These are phyloP conservation scores for Acanthurus tractus DNA, from an alignment of 2,797 vertebrate species.

Conservation along the genomic window DNA sequence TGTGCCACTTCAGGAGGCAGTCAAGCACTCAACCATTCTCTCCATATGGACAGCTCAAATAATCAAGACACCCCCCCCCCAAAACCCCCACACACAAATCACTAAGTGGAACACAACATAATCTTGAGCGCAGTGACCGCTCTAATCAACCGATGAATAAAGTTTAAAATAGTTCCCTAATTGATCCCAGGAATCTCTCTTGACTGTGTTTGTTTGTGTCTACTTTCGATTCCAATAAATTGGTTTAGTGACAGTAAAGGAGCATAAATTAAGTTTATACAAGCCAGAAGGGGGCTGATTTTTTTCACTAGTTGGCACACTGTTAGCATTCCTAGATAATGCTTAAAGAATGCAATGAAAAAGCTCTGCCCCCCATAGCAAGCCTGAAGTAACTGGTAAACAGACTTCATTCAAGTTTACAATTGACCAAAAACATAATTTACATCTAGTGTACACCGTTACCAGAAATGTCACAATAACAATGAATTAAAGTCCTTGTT, in stretches of 20 bases:
- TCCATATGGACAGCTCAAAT: conserved; percentile 19
- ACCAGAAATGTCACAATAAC: conserved; percentile 37
- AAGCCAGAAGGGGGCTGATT: conserved; percentile 45
- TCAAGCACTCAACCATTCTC: conserved; percentile 22
- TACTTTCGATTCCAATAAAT: conserved; percentile 61
- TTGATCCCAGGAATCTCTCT: conserved; percentile 63
- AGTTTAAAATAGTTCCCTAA: conserved; percentile 69
- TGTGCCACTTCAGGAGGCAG: conserved; percentile 40
- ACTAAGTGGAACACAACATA: conserved; percentile 6
- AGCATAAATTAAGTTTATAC: conserved; percentile 71
- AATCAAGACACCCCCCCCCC: too few relatives aligned
- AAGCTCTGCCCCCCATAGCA: conserved; percentile 39
- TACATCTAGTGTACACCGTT: conserved; percentile 38
- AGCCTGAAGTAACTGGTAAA: conserved; percentile 24
- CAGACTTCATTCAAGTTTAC: conserved; percentile 43
- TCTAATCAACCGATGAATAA: conserved; percentile 62
- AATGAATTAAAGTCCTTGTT: conserved; percentile 38
- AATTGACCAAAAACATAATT: conserved; percentile 36
- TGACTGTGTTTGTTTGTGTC: conserved; percentile 65
- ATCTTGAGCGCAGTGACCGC: conserved; percentile 30
- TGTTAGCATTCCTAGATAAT: conserved; percentile 62
- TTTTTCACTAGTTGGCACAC: conserved; percentile 63
- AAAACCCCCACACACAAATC: background rate
- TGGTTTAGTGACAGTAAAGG: conserved; percentile 61
- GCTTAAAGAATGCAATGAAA: conserved; percentile 71